Percentiles rank a stretch among this genome's conserved stretches.
Conservation (phyloP, 1,140 invertebrate genomes). For the Amyelois transitella region DNA sequence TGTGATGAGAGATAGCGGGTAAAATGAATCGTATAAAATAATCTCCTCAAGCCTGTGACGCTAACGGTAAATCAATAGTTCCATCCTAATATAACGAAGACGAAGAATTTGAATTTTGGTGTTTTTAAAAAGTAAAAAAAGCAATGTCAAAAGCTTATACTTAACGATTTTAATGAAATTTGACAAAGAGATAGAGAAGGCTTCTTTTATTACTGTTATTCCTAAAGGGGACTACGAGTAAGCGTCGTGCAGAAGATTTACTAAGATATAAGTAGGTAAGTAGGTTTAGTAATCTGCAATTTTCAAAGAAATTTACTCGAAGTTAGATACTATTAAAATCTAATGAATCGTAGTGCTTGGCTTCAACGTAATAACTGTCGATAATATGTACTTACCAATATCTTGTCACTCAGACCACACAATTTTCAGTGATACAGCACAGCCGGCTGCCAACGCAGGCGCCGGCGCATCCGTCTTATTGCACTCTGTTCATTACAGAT, state of each 20-base stretch:
- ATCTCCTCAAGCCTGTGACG: background rate
- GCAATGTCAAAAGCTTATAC: no score
- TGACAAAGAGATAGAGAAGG: no score
- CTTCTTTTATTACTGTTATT: no score
- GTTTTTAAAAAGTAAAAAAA: no score
- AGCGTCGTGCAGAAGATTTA: background rate
- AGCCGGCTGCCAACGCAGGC: constrained; percentile 39
- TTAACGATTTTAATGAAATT: no score
- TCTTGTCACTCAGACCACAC: background rate
- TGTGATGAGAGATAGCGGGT: constrained; percentile 12
- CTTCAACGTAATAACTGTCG: background rate
- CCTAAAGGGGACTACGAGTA: constrained; percentile 14
- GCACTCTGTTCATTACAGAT: constrained; percentile 2
- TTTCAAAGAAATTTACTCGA: no score
- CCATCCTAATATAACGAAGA: no score
- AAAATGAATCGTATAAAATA: background rate
- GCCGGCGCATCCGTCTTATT: constrained; percentile 39
- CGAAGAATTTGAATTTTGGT: no score
- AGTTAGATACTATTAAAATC: no score
- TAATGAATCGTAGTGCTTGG: no score
- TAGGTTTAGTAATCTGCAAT: background rate
- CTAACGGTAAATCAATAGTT: no score
- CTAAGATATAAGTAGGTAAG: background rate
- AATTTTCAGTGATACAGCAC: constrained; percentile 27
- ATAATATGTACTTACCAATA: background rate